These are phyloP conservation scores for Perizoma affinitatum DNA, from an alignment of 2,888 invertebrate species.

Conservation along the genomic window DNA sequence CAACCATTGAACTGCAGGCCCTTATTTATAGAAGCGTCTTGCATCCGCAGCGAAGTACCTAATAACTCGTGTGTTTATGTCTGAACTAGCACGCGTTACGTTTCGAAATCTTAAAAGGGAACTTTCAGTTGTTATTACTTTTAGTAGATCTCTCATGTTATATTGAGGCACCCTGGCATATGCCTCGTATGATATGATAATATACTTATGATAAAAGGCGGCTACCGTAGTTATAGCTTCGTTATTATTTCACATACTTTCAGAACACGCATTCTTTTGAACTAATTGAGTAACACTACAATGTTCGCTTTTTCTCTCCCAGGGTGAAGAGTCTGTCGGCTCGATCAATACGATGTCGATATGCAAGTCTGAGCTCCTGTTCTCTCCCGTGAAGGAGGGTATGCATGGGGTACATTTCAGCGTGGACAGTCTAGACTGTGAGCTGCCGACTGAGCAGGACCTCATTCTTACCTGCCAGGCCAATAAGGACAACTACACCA, in stretches of 20 bases:
- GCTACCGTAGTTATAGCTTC: neutral
- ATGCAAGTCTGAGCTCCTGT: constrained; percentile 95
- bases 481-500: constrained; percentile 97
- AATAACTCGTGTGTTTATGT: constrained; percentile 77
- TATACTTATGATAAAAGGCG: too few species aligned
- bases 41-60: constrained; percentile 71
- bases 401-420: constrained; percentile 91
- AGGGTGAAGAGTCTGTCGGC: constrained; percentile 90
- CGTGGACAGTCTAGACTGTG: constrained; percentile 95
- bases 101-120: constrained; percentile 74
- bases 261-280: constrained; percentile 16
- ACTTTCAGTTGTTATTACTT: constrained; percentile 52
- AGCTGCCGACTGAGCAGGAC: constrained; percentile 91
- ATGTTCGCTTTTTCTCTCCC: constrained; percentile 16
- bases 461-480: constrained; percentile 95
- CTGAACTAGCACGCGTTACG: constrained; percentile 63
- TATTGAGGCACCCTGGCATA: too few species aligned
- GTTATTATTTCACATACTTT: constrained; percentile 18
- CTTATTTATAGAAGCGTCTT: constrained; percentile 64
- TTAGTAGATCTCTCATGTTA: constrained; percentile 25
- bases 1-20: constrained; percentile 52
- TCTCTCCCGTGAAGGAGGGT: constrained; percentile 94
- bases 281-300: constrained; percentile 7
- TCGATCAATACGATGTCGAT: constrained; percentile 93
- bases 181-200: too few species aligned